A percentile compares a stretch with the other conserved stretches of the same genome.
Conservation (phyloP, 2,888 invertebrate species). For the Hymenopus coronatus region DNA sequence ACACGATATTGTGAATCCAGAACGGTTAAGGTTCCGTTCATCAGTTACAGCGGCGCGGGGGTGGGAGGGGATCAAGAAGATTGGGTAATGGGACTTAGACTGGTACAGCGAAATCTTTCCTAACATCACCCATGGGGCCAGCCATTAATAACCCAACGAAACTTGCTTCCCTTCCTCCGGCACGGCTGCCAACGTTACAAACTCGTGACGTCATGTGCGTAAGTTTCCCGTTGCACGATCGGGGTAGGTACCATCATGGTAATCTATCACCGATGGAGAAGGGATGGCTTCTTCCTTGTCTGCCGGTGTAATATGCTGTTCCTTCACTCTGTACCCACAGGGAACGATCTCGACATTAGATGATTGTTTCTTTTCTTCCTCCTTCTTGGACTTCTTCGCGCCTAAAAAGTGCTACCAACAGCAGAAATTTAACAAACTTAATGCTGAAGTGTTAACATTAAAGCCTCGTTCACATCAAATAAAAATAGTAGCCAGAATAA, state of each 20-base stretch:
- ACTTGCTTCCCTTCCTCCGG: neutral
- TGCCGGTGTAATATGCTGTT: neutral
- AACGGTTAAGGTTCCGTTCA: neutral
- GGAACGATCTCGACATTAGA: neutral
- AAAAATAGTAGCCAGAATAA: too few relatives aligned
- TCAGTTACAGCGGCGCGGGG: neutral
- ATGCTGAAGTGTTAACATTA: too few relatives aligned
- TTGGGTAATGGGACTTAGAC: conserved; percentile 12
- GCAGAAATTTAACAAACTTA: neutral
- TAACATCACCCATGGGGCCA: conserved; percentile 27
- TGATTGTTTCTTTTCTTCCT: neutral
- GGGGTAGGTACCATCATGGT: neutral
- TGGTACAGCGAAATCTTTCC: conserved; percentile 20
- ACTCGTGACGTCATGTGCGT: conserved; percentile 9
- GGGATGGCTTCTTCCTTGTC: neutral
- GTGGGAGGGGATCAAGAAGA: neutral
- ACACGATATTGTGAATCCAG: neutral
- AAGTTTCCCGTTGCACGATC: conserved; percentile 10
- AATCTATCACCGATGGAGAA: conserved; percentile 2
- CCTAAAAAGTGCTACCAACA: neutral
- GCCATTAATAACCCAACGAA: conserved; percentile 27
- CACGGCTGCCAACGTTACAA: conserved; percentile 7
- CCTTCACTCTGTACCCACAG: neutral
- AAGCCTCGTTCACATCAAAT: too few relatives aligned
- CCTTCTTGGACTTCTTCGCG: neutral